These are phyloP conservation scores for Didymodactylos carnosus DNA, from an alignment of 2,888 invertebrate species.

Conservation along the genomic window DNA sequence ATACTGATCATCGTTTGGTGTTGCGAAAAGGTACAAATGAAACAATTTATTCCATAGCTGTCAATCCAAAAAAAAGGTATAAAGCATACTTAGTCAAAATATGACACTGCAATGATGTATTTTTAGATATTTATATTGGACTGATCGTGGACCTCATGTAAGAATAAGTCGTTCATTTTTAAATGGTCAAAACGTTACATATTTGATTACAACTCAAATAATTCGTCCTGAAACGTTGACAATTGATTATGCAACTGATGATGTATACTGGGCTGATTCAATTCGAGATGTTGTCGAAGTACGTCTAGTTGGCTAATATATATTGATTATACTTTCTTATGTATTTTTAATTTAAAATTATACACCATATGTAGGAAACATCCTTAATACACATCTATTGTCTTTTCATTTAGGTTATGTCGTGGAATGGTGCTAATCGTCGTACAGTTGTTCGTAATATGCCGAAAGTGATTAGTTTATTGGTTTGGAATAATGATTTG, in stretches of 20 bases:
- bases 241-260: slow-evolving; percentile 74
- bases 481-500: not conserved
- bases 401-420: too few species aligned
- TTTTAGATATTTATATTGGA: slow-evolving; percentile 67
- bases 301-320: not conserved
- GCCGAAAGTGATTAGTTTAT: not conserved
- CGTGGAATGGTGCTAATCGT: not conserved
- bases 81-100: too few species aligned
- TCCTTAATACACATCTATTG: too few species aligned
- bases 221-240: slow-evolving; percentile 66
- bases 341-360: too few species aligned
- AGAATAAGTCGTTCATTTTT: slow-evolving; percentile 67
- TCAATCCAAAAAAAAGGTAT: slow-evolving; percentile 6
- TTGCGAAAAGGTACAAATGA: slow-evolving; percentile 72
- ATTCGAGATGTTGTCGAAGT: slow-evolving; percentile 61
- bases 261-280: slow-evolving; percentile 92
- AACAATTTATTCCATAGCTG: slow-evolving; percentile 49
- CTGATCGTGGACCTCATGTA: slow-evolving; percentile 87
- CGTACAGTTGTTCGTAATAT: not conserved
- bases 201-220: slow-evolving; percentile 70
- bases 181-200: slow-evolving; percentile 65
- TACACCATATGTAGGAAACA: too few species aligned
- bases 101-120: not conserved
- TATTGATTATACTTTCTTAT: too few species aligned
- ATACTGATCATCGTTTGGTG: slow-evolving; percentile 71